Evolutionary conservation across 2,888 invertebrate species (phyloP).

Genomic region (Rhabditoides inermis): DNA sequence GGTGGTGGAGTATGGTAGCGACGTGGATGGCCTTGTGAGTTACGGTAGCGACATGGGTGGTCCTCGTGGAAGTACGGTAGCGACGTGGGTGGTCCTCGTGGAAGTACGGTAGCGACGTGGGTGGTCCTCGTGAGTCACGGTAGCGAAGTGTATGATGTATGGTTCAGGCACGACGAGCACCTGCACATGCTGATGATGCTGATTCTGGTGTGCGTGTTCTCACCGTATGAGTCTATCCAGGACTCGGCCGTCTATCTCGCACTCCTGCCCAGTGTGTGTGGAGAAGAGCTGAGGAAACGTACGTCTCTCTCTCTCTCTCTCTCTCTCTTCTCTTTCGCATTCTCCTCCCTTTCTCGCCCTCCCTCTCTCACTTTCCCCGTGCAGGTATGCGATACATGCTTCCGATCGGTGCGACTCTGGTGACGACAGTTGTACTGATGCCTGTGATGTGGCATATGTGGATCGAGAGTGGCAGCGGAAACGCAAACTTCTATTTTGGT

Average conservation of each 20-base stretch:
- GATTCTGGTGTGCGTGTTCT: conserved; percentile 75
- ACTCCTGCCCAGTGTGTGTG: conserved; percentile 81
- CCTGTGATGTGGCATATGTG: conserved; percentile 91
- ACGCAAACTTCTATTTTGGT: conserved; percentile 98
- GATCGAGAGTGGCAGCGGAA: conserved; percentile 94
- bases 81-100: too few species aligned
- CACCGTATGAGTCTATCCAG: conserved; percentile 90
- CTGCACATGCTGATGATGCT: conserved; percentile 56
- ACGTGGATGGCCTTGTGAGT: not conserved
- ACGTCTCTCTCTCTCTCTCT: conserved; percentile 5
- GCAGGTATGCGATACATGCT: conserved; percentile 88
- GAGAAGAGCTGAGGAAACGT: conserved; percentile 61
- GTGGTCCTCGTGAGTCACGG: too few species aligned
- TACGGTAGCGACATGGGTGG: too few species aligned
- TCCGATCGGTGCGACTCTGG: conserved; percentile 78
- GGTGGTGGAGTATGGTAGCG: too few species aligned
- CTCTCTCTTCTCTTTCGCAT: too few species aligned
- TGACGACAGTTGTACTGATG: conserved; percentile 78
- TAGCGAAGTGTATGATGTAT: too few species aligned
- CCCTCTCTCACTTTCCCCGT: conserved; percentile 45
- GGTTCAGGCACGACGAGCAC: conserved; percentile 53
- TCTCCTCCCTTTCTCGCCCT: too few species aligned
- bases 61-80: too few species aligned
- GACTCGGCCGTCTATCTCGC: conserved; percentile 86
- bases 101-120: too few species aligned